Base-by-base conservation (phyloP, 2,113 vertebrate genomes). In the Pachyramphus minor region DNA sequence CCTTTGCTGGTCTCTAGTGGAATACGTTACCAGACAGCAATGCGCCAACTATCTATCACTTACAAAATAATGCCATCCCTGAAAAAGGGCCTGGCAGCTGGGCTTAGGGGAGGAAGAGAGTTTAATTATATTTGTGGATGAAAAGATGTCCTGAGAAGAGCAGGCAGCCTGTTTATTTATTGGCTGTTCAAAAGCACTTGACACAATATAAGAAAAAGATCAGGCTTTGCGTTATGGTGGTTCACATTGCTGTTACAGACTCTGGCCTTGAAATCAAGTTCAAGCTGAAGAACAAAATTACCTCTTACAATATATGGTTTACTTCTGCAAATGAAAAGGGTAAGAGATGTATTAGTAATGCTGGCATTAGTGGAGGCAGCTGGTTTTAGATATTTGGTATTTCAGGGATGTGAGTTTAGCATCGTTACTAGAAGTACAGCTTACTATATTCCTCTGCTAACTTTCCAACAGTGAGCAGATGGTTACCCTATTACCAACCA, bases 401-500 rank as follows among this genome's bases (percentile, higher is more conserved):
- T 97, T 98, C 90, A 69, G 83, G 73, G 82, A 91, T 84, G 75
- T 67, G 96, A 96, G 92, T 94, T 97, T 95, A 95, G 96, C 93
- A 90, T 78, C 84, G 11, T 95, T 96, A 97, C 96, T 96, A 94
- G 94, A 96, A 97, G 96, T 92, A 97, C 67, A 87, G 95, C 92
- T 98, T 90, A 90, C 96, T 95, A 92, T 82, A 95, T 92, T 92
- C 86, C 96, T 97, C 85, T 96, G 96, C 96, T 97, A 97, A 97
- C 93, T 97, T 97, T 94, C 95, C 91, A 94, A 94, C 93, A 87
- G 59, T 11, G 96, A 98, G 96, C 97, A 98, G 98, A 98, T 98
- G 98, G 98, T 90, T 97, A 96, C 95, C 94, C 97, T 97, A 98
- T 98, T 98, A 98, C 97, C 97, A 98, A 83, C 96, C 95, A 97